These are phyloP conservation scores for Chrysaora quinquecirrha DNA, from an alignment of 30 jellyfish, hydroid and myxozoan species.

Conservation along the genomic window DNA sequence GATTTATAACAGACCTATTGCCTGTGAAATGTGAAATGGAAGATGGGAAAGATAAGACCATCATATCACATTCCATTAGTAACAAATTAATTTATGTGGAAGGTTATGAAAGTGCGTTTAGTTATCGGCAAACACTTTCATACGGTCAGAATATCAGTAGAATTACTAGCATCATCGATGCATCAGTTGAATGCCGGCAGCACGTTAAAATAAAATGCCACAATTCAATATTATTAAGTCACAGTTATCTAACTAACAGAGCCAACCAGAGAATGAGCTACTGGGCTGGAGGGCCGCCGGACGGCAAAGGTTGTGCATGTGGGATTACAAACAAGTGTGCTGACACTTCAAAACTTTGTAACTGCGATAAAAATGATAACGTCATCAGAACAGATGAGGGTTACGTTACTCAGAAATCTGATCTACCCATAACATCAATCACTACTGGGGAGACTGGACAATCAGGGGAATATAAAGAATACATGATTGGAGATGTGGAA, in stretches of 20 bases:
- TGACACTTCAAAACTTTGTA: background rate
- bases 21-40: background rate
- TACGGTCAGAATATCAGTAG: background rate
- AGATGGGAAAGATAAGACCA: background rate
- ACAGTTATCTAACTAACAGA: slow-evolving; percentile 9
- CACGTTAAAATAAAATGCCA: background rate
- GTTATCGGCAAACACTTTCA: background rate
- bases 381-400: background rate
- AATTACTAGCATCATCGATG: background rate
- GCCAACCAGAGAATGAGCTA: slow-evolving; percentile 12
- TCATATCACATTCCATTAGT: background rate
- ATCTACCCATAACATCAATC: background rate
- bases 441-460: background rate
- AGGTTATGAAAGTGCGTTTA: too few species aligned
- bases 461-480: background rate
- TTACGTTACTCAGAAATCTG: background rate
- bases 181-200: background rate
- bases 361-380: background rate
- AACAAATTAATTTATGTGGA: too few species aligned
- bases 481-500: background rate
- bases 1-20: too few species aligned
- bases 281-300: slow-evolving; percentile 15
- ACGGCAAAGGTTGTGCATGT: background rate
- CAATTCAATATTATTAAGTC: background rate
- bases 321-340: background rate